Evolutionary conservation across 2,113 vertebrate species (phyloP).

Genomic region (Mesoclemmys tuberculata): DNA sequence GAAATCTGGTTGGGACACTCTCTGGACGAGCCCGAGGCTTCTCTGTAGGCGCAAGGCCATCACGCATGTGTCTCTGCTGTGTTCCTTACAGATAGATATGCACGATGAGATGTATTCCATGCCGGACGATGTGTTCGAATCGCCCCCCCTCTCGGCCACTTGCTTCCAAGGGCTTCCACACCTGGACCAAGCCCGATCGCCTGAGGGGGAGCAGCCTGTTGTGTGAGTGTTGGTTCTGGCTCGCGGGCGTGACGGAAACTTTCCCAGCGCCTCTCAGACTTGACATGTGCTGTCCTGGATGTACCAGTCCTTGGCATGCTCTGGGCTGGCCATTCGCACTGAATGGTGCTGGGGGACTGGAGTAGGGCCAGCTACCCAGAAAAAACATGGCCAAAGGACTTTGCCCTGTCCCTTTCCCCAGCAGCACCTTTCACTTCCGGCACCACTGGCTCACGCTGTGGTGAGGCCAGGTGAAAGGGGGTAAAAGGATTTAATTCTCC

Average conservation of each 20-base stretch:
- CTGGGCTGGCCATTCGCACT: rapidly evolving
- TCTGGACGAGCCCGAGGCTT: rapidly evolving
- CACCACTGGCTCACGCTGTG: rapidly evolving
- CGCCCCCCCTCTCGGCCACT: constrained; percentile 88
- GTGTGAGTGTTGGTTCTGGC: constrained; percentile 77
- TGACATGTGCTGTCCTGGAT: rapidly evolving
- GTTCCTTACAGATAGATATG: constrained; percentile 78
- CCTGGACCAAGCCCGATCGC: constrained; percentile 70
- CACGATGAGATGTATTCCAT: constrained; percentile 91
- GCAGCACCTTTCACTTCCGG: no score
- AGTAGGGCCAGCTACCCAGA: not conserved
- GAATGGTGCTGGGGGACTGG: not conserved
- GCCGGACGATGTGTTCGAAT: constrained; percentile 96
- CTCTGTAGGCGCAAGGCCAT: not conserved
- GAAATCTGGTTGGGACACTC: rapidly evolving
- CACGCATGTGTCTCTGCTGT: rapidly evolving
- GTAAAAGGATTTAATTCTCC: not conserved
- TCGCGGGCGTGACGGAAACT: rapidly evolving
- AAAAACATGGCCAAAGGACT: not conserved
- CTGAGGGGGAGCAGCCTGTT: constrained; percentile 66
- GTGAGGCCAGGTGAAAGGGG: rapidly evolving
- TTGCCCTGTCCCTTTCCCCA: not conserved
- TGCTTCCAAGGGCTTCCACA: constrained; percentile 64
- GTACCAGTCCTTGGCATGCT: rapidly evolving
- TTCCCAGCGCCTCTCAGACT: rapidly evolving